Evolutionary conservation across 2,797 vertebrate genomes (phyloP), one percentile per base, ranked within the genome.

Genomic region (Pristis pectinata): DNA sequence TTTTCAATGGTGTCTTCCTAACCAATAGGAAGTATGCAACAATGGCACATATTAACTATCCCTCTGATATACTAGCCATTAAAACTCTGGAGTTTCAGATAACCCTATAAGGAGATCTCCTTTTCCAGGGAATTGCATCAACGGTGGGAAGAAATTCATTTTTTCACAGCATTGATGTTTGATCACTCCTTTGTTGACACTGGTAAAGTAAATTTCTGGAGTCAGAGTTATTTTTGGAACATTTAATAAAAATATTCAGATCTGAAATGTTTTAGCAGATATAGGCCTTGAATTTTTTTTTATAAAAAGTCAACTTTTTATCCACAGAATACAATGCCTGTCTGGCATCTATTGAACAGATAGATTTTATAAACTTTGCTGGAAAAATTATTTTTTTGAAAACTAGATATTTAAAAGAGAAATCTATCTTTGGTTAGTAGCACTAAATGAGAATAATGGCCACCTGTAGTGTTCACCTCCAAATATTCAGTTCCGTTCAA

Each of bases 301-400:
- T 41, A n/a, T 67, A 67, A 92, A 92, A 92, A 22, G 27, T 92
- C 61, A 92, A 22, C 67, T 92, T 67, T 17, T 37, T 92, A 19
- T 70, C 67, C 44, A 93, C 91, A 72, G 93, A 72, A 72, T 72
- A 72, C 19, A 72, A 49, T 93, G 87, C 61, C 87, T 92, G 64
- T 93, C 64, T 93, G 37, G 1, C 80, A 6, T 83, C 82, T 83
- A 44, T 93, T 93, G 22, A 70, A 70, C 64, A 67, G 67, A 24
- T 93, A 27, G 37, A 67, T 44, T 93, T 93, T 67, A 19, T 93
- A 22, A 93, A 70, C n/a, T 27, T 67, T 93, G 91, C 91, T 44
- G 6, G 64, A 70, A 93, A 72, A 27, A 7, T 27, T 44, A 53
- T 7, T 92, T 85, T 80, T 41, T 72, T 44, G 87, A 92, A 93